phyloP scores from a whole-genome alignment of 2,113 vertebrate species.

The Phrynosoma platyrhinos region DNA sequence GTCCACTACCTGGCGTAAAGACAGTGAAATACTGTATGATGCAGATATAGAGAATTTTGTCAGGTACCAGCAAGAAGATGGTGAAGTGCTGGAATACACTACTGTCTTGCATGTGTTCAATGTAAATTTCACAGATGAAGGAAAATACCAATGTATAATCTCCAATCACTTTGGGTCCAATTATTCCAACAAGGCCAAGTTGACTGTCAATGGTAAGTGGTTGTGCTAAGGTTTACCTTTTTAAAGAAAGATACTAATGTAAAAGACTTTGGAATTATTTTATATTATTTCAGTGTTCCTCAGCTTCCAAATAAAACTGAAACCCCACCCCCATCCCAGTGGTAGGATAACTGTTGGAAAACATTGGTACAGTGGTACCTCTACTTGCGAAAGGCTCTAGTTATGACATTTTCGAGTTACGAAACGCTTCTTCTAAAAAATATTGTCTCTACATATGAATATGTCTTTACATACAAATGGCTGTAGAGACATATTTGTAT shows the following conservation, averaged over 20 bases:
- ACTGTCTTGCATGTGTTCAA: slow-evolving; percentile 80
- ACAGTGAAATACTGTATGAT: slow-evolving; percentile 80
- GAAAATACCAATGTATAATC: slow-evolving; percentile 84
- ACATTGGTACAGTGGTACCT: no score
- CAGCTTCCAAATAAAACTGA: not conserved
- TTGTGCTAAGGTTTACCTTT: not conserved
- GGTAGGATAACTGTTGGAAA: not conserved
- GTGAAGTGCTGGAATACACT: slow-evolving; percentile 79
- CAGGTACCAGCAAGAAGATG: slow-evolving; percentile 75
- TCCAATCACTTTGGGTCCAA: slow-evolving; percentile 87
- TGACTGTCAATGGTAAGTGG: slow-evolving; percentile 85
- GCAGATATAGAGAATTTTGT: slow-evolving; percentile 81
- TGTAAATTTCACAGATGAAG: slow-evolving; percentile 87
- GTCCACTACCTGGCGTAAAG: slow-evolving; percentile 82
- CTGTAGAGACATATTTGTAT: no score
- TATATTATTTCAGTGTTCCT: not conserved
- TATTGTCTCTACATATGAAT: no score
- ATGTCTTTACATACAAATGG: no score
- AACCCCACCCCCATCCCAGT: no score
- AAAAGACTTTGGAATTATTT: not conserved
- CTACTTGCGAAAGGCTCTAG: no score
- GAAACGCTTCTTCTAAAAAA: no score
- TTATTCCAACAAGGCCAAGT: slow-evolving; percentile 84
- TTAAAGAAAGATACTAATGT: not conserved
- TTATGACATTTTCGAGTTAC: no score